Conservation (phyloP, 2,113 vertebrate genomes). For the Ramphastos sulfuratus region DNA sequence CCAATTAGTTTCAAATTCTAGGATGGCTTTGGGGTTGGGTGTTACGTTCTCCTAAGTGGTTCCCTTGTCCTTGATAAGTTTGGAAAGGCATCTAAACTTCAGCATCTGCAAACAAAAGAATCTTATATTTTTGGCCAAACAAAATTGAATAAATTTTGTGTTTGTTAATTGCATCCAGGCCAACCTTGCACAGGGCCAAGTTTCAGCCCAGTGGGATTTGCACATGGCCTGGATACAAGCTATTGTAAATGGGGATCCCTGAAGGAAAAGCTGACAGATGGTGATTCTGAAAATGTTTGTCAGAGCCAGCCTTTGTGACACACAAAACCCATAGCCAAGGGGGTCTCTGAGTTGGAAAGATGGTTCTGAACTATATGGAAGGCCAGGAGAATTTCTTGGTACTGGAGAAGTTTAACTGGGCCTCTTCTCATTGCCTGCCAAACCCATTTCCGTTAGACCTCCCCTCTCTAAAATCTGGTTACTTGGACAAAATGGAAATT, state of each 20-base stretch:
- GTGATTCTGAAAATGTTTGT: slow-evolving; percentile 66
- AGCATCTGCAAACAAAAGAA: slow-evolving; percentile 73
- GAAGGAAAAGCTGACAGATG: slow-evolving; percentile 69
- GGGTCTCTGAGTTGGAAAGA: slow-evolving; percentile 49
- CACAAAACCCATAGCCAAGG: slow-evolving; percentile 64
- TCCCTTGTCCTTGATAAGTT: slow-evolving; percentile 65
- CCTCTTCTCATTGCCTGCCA: not conserved
- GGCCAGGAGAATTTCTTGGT: slow-evolving; percentile 11
- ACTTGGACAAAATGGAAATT: slow-evolving; percentile 27
- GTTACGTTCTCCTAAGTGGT: slow-evolving; percentile 50
- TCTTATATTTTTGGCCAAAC: slow-evolving; percentile 72
- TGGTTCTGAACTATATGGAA: slow-evolving; percentile 34
- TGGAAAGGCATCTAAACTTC: slow-evolving; percentile 67
- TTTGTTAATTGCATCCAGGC: slow-evolving; percentile 72
- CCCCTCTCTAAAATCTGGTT: not conserved
- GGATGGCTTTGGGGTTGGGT: slow-evolving; percentile 42
- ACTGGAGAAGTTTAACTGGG: not conserved
- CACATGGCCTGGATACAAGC: slow-evolving; percentile 69
- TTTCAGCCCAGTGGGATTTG: slow-evolving; percentile 70
- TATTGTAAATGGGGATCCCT: slow-evolving; percentile 70
- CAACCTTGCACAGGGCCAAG: slow-evolving; percentile 48
- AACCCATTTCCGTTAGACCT: not conserved
- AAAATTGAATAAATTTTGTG: slow-evolving; percentile 70
- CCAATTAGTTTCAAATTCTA: slow-evolving; percentile 36
- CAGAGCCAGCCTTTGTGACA: slow-evolving; percentile 70